Evolutionary conservation across 2,797 vertebrate species (phyloP), one percentile per base, ranked within the genome.

Genomic region (Tenualosa ilisha): DNA sequence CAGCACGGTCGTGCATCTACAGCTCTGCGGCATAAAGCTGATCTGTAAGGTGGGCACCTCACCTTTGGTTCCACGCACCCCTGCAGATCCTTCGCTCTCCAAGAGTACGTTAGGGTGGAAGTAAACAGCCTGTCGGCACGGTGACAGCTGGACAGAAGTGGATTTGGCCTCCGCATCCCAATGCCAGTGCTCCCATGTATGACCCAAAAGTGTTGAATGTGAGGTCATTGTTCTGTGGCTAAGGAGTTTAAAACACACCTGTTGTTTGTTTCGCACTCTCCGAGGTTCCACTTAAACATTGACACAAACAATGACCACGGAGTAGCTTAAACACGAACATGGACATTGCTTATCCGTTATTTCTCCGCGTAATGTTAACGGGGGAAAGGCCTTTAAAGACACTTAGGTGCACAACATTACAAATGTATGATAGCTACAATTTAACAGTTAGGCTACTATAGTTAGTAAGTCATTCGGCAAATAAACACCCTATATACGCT

Each of bases 31-130:
- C 31, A 31, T 31, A 31, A 31, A 31, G 31, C 31, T 31, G 0
- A 31, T 0, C 31, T 54, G 51, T 54, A 46, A 46, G 31, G 6
- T 31, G 43, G 8, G 61, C 12, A 63, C 17, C 59, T 84, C 43
- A 92, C 92, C 91, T 90, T 91, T 91, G 31, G 84, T 91, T 12
- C 91, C 91, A 50, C 92, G 89, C 49, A 92, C 89, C 43, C 88
- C 90, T 13, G 91, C 91, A 7, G 92, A 91, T 26, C 91, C 92
- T 17, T 87, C 65, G 46, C 92, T 92, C 82, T 91, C 90, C 86
- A 90, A 37, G 54, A 91, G 72, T 12, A 88, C 86, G 53, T 91
- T 88, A 9, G 88, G 84, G 37, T 92, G 92, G 84, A 92, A 92
- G 82, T 92, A 92, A 11, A 92, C 91, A 2, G 84, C 87, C 59